phyloP scores from a whole-genome alignment of 2,888 invertebrate genomes.

The Acronicta psi region DNA sequence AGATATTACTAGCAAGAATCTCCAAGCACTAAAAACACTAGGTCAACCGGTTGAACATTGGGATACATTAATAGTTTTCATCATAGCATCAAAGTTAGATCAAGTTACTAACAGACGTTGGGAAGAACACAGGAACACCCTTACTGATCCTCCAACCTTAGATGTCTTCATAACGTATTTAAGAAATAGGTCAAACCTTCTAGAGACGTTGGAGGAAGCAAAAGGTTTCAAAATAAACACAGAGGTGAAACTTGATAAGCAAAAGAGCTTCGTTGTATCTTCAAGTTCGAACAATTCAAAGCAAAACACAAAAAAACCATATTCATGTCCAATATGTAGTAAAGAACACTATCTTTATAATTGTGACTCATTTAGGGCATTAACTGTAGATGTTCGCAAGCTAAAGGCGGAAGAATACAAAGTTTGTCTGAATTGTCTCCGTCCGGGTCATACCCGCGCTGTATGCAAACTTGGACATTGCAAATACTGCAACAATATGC shows the following conservation, averaged over 20 bases:
- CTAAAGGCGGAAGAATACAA: not conserved
- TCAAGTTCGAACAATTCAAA: not conserved
- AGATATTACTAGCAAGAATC: slow-evolving; percentile 2
- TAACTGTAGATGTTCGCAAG: not conserved
- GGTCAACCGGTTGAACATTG: not conserved
- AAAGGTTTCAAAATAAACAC: not conserved
- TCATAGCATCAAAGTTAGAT: not conserved
- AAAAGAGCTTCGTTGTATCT: not conserved
- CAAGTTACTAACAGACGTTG: not conserved
- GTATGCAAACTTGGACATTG: not conserved
- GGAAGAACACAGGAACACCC: slow-evolving; percentile 1
- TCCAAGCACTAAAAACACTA: not conserved
- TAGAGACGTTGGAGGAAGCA: not conserved
- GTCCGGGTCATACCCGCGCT: not conserved
- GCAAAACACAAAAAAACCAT: not conserved
- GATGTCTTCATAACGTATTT: not conserved
- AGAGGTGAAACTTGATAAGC: too few species aligned
- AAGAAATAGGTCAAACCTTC: not conserved
- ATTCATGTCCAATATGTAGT: not conserved
- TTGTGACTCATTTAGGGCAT: not conserved
- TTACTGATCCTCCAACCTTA: slow-evolving; percentile 1
- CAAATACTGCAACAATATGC: not conserved
- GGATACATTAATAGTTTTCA: slow-evolving; percentile 1
- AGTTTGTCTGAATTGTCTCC: not conserved
- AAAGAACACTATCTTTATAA: not conserved